Conservation (phyloP, 2,797 vertebrate species). For the Darevskia mixta region DNA sequence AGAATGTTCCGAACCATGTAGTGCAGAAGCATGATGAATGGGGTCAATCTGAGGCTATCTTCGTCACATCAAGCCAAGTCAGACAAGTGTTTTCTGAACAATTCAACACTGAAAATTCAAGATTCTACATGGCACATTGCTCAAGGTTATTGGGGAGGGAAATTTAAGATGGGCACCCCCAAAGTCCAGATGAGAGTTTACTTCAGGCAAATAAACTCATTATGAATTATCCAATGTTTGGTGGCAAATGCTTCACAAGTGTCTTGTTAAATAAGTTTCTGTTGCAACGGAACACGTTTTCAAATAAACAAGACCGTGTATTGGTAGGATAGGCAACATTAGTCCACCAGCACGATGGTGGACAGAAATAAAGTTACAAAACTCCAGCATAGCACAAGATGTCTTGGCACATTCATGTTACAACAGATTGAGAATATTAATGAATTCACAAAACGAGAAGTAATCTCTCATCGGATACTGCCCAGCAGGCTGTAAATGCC, state of each 20-base stretch:
- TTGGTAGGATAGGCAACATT: neutral
- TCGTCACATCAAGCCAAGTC: neutral
- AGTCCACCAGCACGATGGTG: neutral
- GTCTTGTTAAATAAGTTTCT: neutral
- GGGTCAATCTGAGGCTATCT: neutral
- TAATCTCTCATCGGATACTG: constrained; percentile 3
- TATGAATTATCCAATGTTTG: neutral
- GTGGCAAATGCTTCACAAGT: neutral
- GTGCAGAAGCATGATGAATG: neutral
- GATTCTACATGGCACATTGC: constrained; percentile 12
- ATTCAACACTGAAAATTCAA: neutral
- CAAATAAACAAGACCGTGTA: neutral
- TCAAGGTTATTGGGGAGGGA: constrained; percentile 12
- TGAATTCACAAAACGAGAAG: neutral
- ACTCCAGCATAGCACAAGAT: constrained; percentile 1
- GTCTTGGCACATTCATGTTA: constrained; percentile 15
- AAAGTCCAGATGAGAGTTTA: constrained; percentile 33
- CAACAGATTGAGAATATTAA: neutral
- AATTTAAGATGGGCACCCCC: neutral
- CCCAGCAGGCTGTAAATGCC: neutral
- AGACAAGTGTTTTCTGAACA: neutral
- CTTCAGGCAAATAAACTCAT: neutral
- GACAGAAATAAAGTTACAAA: neutral
- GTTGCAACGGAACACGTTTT: constrained; percentile 1
- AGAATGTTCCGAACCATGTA: neutral